Base-by-base conservation (phyloP, 1,140 invertebrate genomes). In the Lasioglossum albipes region DNA sequence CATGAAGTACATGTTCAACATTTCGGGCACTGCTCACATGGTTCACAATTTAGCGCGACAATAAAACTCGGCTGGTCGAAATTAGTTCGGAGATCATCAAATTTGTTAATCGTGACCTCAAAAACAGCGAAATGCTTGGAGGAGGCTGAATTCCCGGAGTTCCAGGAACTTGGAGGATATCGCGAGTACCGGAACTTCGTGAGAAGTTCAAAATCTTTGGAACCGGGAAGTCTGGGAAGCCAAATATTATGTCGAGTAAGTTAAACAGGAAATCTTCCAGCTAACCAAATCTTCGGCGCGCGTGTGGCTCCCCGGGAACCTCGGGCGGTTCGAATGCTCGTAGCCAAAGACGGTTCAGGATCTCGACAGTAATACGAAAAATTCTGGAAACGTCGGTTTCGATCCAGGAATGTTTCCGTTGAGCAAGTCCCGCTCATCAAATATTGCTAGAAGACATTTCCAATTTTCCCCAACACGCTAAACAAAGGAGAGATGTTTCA, bases 241-340 rank as follows among this genome's bases (percentile, higher is more conserved):
- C 76, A 79, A 74, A 79, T 42, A 74, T 74, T 73, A 36, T 45
- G 42, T 67, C 42, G 41, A 73, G 52, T 18, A 79, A 66, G 71
- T 74, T 73, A 54, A 73, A 65, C 70, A 22, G 22, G 70, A 66
- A 74, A 65, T 45, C 68, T 20, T 54, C 31, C n/a, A 2, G 20
- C 0, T 20, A 31, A 36, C 31, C 22, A 20, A 59, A 57, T 31
- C 70, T 16, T 61, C n/a, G 0, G 20, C 54, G 65, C 62, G 69
- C 57, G 18, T 0, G 22, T 20, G 41, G 13, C 16, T 22, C n/a
- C 13, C 6, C 2, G 41, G 4, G 12, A 64, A 36, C 57, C 42
- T n/a, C 10, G n/a, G 4, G 12, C 0, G 12, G 9, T n/a, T 45
- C 41, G n/a, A 77, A 36, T 70, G 2, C 49, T 7, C 36, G 57